A percentile compares a stretch with the other conserved stretches of the same genome.
Conservation (phyloP, 2,888 invertebrate species). For the Cerastis rubricosa region DNA sequence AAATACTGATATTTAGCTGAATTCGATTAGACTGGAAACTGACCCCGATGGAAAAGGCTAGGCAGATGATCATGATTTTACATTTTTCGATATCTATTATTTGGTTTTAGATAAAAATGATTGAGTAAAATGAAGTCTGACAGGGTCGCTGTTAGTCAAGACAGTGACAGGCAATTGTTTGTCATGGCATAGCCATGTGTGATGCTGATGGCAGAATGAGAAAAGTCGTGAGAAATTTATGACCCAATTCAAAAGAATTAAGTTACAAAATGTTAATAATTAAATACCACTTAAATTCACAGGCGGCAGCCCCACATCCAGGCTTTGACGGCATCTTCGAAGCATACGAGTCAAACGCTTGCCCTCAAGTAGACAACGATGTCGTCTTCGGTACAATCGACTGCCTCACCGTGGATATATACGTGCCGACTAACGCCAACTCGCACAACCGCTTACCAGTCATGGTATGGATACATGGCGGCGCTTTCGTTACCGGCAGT, state of each 20-base stretch:
- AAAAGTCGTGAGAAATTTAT: neutral
- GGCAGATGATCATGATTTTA: neutral
- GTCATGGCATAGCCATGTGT: neutral
- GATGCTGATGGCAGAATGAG: neutral
- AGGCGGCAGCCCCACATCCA: slow-evolving; percentile 60
- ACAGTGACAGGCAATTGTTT: neutral
- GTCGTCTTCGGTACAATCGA: slow-evolving; percentile 55
- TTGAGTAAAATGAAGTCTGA: neutral
- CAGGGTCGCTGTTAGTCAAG: neutral
- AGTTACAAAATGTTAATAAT: too few species aligned
- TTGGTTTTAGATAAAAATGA: neutral
- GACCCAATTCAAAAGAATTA: too few species aligned
- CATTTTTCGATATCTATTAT: neutral
- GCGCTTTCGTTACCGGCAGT: slow-evolving; percentile 32
- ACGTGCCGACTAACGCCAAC: slow-evolving; percentile 60
- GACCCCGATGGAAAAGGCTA: too few species aligned
- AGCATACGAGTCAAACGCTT: slow-evolving; percentile 62
- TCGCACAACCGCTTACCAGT: slow-evolving; percentile 49
- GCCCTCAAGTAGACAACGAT: slow-evolving; percentile 56
- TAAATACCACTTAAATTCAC: slow-evolving; percentile 20
- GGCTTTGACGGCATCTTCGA: slow-evolving; percentile 61
- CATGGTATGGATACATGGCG: slow-evolving; percentile 58
- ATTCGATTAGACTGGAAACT: too few species aligned
- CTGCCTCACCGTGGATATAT: slow-evolving; percentile 65
- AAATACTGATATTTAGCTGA: too few species aligned